A percentile compares a stretch with the other conserved stretches of the same genome.
Evolutionary conservation across 1,140 invertebrate genomes (phyloP).

Genomic region (Scaptodrosophila lebanonensis): DNA sequence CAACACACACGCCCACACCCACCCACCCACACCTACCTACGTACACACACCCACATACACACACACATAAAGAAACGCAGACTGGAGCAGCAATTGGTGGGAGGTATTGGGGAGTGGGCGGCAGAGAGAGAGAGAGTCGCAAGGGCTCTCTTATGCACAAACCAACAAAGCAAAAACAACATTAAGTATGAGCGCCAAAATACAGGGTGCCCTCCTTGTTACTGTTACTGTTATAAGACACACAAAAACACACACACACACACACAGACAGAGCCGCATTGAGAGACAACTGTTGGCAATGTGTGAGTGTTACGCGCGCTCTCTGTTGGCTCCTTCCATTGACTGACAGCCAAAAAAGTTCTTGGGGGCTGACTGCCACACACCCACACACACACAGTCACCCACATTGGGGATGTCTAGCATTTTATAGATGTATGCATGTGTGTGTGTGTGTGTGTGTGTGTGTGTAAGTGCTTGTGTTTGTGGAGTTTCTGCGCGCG

Average conservation of each 20-base stretch:
- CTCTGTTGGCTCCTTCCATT: conserved; percentile 59
- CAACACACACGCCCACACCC: conserved; percentile 6
- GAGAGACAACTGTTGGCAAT: too few species aligned
- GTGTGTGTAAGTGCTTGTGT: conserved; percentile 32
- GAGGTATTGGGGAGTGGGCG: too few species aligned
- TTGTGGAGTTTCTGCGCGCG: conserved; percentile 70
- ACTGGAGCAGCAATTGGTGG: too few species aligned
- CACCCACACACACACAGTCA: conserved; percentile 8
- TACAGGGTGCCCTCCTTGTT: background rate
- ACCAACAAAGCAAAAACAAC: too few species aligned
- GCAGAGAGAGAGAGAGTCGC: too few species aligned
- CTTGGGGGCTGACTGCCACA: conserved; percentile 57
- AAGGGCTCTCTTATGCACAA: too few species aligned
- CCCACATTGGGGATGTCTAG: conserved; percentile 60
- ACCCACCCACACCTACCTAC: conserved; percentile 12
- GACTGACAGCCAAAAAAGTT: conserved; percentile 73
- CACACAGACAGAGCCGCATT: conserved; percentile 20
- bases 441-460: conserved; percentile 25
- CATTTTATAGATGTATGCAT: conserved; percentile 49
- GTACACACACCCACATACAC: conserved; percentile 11
- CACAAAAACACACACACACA: conserved; percentile 12
- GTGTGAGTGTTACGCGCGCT: conserved; percentile 41
- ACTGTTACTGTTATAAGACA: too few species aligned
- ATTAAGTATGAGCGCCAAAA: background rate
- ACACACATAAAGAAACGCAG: conserved; percentile 15